phyloP scores from a whole-genome alignment of 2,888 invertebrate species.

The Gisinianus flammeolus region DNA sequence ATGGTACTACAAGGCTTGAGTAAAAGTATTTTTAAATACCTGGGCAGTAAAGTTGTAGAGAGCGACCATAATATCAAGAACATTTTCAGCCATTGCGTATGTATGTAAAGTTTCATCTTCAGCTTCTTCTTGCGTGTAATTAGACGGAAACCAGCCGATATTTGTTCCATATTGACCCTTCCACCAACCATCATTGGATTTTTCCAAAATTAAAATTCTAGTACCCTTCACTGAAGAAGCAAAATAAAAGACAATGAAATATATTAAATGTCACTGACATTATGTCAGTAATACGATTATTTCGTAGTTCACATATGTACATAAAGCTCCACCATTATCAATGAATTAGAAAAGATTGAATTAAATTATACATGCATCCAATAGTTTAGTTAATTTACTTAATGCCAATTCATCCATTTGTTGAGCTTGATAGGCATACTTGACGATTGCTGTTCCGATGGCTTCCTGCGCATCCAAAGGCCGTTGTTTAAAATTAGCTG shows the following conservation, averaged over 20 bases:
- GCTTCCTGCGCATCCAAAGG: slow-evolving; percentile 86
- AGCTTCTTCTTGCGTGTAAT: slow-evolving; percentile 84
- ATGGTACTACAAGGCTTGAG: not conserved
- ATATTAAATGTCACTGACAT: no score
- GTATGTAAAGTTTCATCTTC: slow-evolving; percentile 87
- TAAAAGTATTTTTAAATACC: slow-evolving; percentile 38
- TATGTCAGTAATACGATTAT: no score
- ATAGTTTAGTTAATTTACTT: no score
- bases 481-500: slow-evolving; percentile 61
- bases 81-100: slow-evolving; percentile 92
- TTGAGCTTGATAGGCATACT: slow-evolving; percentile 94
- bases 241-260: no score
- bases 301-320: no score
- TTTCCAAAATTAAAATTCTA: slow-evolving; percentile 91
- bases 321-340: no score
- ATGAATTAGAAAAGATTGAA: no score
- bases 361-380: no score
- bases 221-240: no score
- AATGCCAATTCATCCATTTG: slow-evolving; percentile 95
- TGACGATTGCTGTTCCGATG: slow-evolving; percentile 87
- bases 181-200: slow-evolving; percentile 99
- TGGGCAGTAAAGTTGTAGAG: slow-evolving; percentile 79
- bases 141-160: slow-evolving; percentile 96
- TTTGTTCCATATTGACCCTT: slow-evolving; percentile 66
- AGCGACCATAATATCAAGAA: slow-evolving; percentile 94